These are phyloP conservation scores for Melanerpes formicivorus DNA, from an alignment of 2,113 vertebrate species.

Conservation along the genomic window DNA sequence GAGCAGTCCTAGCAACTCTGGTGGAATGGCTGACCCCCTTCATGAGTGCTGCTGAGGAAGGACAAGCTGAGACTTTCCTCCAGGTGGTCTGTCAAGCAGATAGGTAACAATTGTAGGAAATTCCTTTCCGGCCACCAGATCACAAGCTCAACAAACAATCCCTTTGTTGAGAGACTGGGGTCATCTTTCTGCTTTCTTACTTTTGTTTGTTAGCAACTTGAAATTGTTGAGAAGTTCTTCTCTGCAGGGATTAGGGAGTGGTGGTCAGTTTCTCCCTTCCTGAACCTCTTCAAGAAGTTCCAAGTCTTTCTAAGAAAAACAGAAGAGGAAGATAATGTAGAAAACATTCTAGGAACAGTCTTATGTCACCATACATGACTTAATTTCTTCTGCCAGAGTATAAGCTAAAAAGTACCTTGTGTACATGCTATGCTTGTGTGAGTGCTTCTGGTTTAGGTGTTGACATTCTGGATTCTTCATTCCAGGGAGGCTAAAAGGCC, in stretches of 20 bases:
- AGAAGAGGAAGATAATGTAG: not conserved
- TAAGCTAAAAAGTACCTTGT: not conserved
- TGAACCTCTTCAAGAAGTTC: not conserved
- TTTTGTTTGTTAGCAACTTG: not conserved
- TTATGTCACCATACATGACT: not conserved
- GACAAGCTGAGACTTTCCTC: not conserved
- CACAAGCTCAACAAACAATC: conserved; percentile 38
- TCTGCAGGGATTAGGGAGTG: not conserved
- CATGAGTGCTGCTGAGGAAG: not conserved
- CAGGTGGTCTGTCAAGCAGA: conserved; percentile 56
- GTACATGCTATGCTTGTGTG: not conserved
- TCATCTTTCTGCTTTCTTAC: not conserved
- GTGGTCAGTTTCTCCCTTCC: not conserved
- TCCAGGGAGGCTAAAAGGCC: not conserved
- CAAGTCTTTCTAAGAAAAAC: not conserved
- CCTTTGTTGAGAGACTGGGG: not conserved
- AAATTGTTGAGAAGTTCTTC: not conserved
- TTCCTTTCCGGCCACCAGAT: conserved; percentile 14
- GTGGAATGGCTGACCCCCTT: not conserved
- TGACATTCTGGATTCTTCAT: not conserved
- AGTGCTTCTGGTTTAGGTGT: not conserved
- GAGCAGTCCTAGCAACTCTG: not conserved
- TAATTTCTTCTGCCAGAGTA: not conserved
- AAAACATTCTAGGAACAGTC: not conserved
- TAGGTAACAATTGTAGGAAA: conserved; percentile 67